Evolutionary conservation across 2,113 vertebrate genomes (phyloP), one percentile per base, ranked within the genome.

Genomic region (Limnothrissa miodon): DNA sequence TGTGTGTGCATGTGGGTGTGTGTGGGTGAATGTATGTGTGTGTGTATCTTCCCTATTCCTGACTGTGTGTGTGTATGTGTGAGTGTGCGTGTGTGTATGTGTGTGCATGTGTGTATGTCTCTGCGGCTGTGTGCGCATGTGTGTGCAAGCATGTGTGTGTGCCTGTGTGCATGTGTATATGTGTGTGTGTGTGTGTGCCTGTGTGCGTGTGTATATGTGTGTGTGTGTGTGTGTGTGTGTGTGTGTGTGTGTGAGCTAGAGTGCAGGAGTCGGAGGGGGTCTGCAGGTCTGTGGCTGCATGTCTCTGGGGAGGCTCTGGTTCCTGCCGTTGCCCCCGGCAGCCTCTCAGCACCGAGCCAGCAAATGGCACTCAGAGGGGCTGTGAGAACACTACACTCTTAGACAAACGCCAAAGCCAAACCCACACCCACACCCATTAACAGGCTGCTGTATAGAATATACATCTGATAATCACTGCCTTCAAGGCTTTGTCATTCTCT

Each of bases 71-170:
- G 42, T 83, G 80, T 39, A 70, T 39, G 39, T 70, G 56, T 48
- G 21, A 1, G 56, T 39, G 59, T 10, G 5, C 5, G 59, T 10
- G 59, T 8, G 59, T 25, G 78, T 62, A 53, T 78, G 70, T n/a
- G 39, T 82, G 39, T 66, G 74, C 82, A 25, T 79, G 45, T 44
- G 33, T 33, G 62, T 78, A 51, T 78, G 56, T 48, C 17, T 78
- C 29, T 80, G 25, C 70, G 78, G 39, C 44, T n/a, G 78, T 79
- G 39, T 78, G 44, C 84, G 81, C 84, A 48, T 82, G 23, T 82
- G 1, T 80, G 79, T 80, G 78, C 85, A 39, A 82, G 79, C 13
- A 59, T 85, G 81, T 87, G 78, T 45, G 46, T 78, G 80, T 82
- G 80, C 39, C 29, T 78, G 56, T 59, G 19, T 6, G 56, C 36